These are phyloP conservation scores for Sebastes diploproa DNA, from an alignment of 2,797 vertebrate species.

Conservation along the genomic window DNA sequence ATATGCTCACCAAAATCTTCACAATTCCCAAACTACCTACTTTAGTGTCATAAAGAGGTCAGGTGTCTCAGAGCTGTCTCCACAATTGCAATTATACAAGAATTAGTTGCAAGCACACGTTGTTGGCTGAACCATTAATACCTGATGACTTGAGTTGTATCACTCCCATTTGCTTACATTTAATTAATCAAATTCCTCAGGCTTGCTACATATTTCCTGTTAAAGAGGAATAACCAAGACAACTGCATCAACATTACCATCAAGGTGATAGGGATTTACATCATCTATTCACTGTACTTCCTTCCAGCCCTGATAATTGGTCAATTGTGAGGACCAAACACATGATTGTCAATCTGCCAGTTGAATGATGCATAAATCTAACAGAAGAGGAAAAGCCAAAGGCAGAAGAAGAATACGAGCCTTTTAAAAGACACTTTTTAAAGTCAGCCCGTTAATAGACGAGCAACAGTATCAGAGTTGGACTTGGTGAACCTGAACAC, in stretches of 20 bases:
- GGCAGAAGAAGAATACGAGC: background rate
- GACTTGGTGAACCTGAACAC: slow-evolving; percentile 17
- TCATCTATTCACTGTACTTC: background rate
- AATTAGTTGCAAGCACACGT: background rate
- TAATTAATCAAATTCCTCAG: background rate
- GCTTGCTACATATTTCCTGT: background rate
- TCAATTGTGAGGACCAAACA: background rate
- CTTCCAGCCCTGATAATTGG: background rate
- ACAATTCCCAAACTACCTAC: too few species aligned
- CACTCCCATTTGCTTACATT: background rate
- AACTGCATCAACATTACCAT: background rate
- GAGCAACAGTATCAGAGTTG: background rate
- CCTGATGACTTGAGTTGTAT: background rate
- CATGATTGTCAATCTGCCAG: slow-evolving; percentile 3
- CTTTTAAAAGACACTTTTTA: slow-evolving; percentile 7
- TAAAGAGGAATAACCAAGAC: background rate
- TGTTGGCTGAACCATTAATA: background rate
- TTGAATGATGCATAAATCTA: slow-evolving; percentile 1
- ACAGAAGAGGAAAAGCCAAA: background rate
- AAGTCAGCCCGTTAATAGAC: slow-evolving; percentile 11
- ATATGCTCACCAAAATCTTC: background rate
- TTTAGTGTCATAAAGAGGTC: background rate
- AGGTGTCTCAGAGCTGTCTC: background rate
- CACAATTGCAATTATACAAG: slow-evolving; percentile 4
- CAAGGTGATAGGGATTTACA: background rate